Percentiles rank a stretch among this genome's conserved stretches.
These are phyloP conservation scores for Physeter macrocephalus DNA, from an alignment of 2,113 vertebrate species.

Conservation along the genomic window DNA sequence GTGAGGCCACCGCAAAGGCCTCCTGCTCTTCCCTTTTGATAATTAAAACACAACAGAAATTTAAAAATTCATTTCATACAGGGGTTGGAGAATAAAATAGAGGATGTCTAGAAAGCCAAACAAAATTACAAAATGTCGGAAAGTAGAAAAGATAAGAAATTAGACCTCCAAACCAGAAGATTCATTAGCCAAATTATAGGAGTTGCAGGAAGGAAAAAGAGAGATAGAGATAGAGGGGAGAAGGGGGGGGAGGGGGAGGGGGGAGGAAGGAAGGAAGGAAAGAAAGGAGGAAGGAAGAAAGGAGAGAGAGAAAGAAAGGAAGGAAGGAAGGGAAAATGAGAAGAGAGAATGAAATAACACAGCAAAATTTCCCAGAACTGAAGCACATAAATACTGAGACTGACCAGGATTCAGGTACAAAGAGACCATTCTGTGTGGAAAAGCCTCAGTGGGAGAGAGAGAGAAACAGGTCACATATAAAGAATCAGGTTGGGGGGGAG, in stretches of 20 bases:
- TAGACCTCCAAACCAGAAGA: background rate
- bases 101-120: background rate
- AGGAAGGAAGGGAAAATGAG: background rate
- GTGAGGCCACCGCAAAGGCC: background rate
- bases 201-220: background rate
- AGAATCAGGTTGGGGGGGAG: background rate
- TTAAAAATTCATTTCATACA: background rate
- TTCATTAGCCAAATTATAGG: background rate
- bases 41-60: background rate
- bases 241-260: too few relatives aligned
- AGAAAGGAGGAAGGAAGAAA: background rate
- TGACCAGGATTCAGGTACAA: background rate
- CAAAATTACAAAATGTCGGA: background rate
- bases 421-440: background rate
- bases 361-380: background rate
- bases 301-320: background rate
- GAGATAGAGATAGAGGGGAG: background rate
- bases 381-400: background rate
- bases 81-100: background rate
- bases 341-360: background rate
- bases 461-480: background rate
- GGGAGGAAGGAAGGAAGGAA: background rate
- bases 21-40: background rate
- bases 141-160: background rate
- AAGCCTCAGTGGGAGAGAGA: background rate